These are phyloP conservation scores for Eidolon helvum DNA, from an alignment of 2,113 vertebrate species.

Conservation along the genomic window DNA sequence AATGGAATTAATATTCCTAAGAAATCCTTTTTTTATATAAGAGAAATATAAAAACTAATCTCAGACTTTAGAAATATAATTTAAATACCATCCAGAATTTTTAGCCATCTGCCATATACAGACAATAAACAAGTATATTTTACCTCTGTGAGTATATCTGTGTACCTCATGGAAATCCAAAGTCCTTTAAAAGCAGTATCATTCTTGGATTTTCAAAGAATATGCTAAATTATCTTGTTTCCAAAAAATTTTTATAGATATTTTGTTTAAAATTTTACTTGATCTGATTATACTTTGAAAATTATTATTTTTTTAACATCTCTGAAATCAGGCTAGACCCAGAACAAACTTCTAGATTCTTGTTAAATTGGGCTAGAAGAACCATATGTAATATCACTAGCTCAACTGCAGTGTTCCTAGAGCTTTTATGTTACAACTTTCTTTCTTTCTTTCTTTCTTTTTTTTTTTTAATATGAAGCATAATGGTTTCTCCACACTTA, in stretches of 20 bases:
- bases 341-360: conserved; percentile 7
- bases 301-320: not conserved
- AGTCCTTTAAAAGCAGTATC: not conserved
- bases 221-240: not conserved
- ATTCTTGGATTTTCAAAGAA: not conserved
- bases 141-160: not conserved
- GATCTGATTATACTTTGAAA: not conserved
- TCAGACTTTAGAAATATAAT: not conserved
- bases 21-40: not conserved
- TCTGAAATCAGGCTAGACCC: conserved; percentile 1
- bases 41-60: not conserved
- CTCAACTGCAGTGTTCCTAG: conserved; percentile 42
- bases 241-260: not conserved
- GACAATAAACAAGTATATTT: not conserved
- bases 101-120: not conserved
- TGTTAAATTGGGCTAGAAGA: not conserved
- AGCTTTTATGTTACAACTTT: conserved; percentile 57
- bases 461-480: conserved; percentile 68
- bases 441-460: not conserved
- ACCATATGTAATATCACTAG: conserved; percentile 9
- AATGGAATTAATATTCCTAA: not conserved
- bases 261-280: conserved; percentile 28
- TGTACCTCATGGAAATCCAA: not conserved
- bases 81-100: not conserved
- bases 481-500: conserved; percentile 79